phyloP scores from a whole-genome alignment of 2,888 invertebrate species.

The Gymnosoma rotundatum region DNA sequence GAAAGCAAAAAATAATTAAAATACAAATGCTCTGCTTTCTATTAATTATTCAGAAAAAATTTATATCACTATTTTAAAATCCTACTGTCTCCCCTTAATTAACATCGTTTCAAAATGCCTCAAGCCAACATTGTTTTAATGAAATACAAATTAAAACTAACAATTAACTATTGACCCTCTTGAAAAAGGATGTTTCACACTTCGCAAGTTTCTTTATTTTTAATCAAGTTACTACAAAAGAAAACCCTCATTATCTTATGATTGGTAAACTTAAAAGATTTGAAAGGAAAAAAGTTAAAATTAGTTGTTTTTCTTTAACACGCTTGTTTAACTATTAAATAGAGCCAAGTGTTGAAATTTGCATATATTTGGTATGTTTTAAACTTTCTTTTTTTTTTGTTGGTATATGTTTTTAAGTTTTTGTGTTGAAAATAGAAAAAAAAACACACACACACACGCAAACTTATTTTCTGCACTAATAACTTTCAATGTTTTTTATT shows the following conservation, averaged over 20 bases:
- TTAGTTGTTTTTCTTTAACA: conserved; percentile 46
- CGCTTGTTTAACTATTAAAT: conserved; percentile 57
- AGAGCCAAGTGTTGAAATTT: conserved; percentile 56
- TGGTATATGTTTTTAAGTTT: conserved; percentile 31
- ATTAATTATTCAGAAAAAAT: too few relatives aligned
- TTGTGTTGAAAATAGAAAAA: neutral
- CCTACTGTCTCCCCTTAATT: too few relatives aligned
- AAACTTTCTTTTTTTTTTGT: conserved; percentile 37
- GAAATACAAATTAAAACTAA: neutral
- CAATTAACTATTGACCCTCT: neutral
- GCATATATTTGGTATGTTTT: conserved; percentile 53
- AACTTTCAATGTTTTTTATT: conserved; percentile 49
- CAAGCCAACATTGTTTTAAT: too few relatives aligned
- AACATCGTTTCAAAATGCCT: too few relatives aligned
- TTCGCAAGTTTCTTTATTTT: neutral
- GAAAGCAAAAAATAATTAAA: too few relatives aligned
- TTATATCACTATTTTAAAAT: too few relatives aligned
- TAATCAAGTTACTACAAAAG: conserved; percentile 1
- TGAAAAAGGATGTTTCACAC: too few relatives aligned
- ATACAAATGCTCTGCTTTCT: too few relatives aligned
- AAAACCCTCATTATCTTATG: neutral
- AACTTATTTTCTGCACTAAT: conserved; percentile 56
- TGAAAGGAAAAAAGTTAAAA: neutral
- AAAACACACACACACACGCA: neutral
- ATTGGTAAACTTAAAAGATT: conserved; percentile 1